Evolutionary conservation across 1,140 invertebrate species (phyloP).

Genomic region (Triops longicaudatus): DNA sequence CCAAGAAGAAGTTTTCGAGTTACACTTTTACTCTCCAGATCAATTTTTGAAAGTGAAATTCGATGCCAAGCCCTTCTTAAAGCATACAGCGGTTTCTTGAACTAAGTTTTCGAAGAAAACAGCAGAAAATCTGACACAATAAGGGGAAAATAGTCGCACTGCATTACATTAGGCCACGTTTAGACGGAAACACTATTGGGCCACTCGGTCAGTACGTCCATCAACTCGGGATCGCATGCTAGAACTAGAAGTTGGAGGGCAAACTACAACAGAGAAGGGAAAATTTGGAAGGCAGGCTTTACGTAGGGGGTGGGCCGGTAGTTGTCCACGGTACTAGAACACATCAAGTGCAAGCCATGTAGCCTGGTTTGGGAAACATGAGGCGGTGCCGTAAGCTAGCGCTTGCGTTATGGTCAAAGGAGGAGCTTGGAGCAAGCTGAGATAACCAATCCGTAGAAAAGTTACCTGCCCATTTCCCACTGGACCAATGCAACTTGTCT

Average conservation of each 20-base stretch:
- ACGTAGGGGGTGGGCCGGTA: background rate
- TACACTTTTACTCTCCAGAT: background rate
- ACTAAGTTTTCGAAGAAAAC: too few species aligned
- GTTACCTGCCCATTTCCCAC: background rate
- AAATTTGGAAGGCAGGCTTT: background rate
- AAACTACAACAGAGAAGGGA: background rate
- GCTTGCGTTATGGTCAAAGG: background rate
- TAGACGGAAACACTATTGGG: background rate
- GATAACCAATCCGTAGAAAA: background rate
- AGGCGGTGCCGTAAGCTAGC: background rate
- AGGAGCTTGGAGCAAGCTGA: background rate
- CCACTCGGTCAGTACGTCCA: background rate
- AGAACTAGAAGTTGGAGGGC: background rate
- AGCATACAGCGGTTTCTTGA: too few species aligned
- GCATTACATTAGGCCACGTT: background rate
- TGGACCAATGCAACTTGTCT: background rate
- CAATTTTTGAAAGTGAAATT: background rate
- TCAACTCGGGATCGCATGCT: background rate
- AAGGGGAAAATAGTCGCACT: too few species aligned
- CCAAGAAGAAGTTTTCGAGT: background rate
- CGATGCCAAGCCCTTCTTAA: too few species aligned
- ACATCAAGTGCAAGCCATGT: too few species aligned
- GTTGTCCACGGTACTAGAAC: background rate
- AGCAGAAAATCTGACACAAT: too few species aligned
- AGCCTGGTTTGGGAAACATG: background rate